A percentile compares a stretch with the other conserved stretches of the same genome.
Evolutionary conservation across 1,140 invertebrate genomes (phyloP).

Genomic region (Pseudomyrmex gracilis): DNA sequence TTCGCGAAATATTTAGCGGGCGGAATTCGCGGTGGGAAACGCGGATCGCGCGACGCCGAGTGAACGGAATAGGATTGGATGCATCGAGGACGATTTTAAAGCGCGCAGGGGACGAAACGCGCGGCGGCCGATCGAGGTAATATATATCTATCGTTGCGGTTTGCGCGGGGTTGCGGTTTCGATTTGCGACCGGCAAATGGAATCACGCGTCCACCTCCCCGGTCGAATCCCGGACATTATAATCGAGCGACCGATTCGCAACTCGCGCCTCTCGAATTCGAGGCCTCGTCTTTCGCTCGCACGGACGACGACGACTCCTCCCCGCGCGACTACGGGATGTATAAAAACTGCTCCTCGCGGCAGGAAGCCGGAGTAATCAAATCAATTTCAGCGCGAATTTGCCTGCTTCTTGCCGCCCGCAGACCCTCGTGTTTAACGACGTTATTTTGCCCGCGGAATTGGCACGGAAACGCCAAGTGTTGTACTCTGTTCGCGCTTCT

Average conservation of each 20-base stretch:
- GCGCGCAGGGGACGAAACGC: conserved; percentile 48
- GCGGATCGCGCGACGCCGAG: conserved; percentile 40
- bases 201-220: conserved; percentile 69
- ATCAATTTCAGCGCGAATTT: conserved; percentile 69
- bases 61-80: conserved; percentile 51
- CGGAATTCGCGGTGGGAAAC: conserved; percentile 49
- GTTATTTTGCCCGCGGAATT: conserved; percentile 46
- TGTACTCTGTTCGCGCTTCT: neutral
- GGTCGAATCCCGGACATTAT: conserved; percentile 46
- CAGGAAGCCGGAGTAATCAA: conserved; percentile 73
- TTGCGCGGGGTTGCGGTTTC: conserved; percentile 69
- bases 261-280: conserved; percentile 37
- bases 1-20: conserved; percentile 50
- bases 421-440: conserved; percentile 38
- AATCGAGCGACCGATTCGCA: conserved; percentile 64
- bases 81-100: conserved; percentile 67
- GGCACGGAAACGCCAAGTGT: conserved; percentile 3
- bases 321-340: conserved; percentile 50
- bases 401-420: conserved; percentile 53
- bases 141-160: conserved; percentile 72
- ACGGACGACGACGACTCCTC: neutral
- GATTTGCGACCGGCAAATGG: conserved; percentile 75
- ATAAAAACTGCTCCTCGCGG: conserved; percentile 56
- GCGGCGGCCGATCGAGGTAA: conserved; percentile 69
- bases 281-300: conserved; percentile 17